Evolutionary conservation across 2,797 vertebrate species (phyloP), one percentile per base, ranked within the genome.

Genomic region (Paedocypris micromegethes): DNA sequence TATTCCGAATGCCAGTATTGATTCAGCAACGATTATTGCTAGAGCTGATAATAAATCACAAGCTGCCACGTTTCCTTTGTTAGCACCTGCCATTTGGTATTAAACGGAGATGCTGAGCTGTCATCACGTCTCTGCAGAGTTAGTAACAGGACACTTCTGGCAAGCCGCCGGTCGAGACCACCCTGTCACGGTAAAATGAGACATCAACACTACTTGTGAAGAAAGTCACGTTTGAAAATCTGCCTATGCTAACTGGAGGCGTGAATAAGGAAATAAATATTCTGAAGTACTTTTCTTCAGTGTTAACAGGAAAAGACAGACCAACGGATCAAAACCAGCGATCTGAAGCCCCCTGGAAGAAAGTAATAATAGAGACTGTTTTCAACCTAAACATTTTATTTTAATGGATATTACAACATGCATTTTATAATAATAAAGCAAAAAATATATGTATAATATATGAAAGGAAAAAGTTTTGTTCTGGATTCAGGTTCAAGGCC

Each of bases 241-340:
- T 5, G 6, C 37, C 3, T 9, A 6, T 40, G 46, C 46, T 6
- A 23, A 48, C n/a, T 45, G 59, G 65, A 48, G 40, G 66, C 39
- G 57, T 39, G 41, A 64, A 43, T 63, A 44, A 53, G 60, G 48
- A 41, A 58, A 61, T 68, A 60, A 72, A 68, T 72, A 68, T 72
- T 60, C 43, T 45, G 43, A 64, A 38, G 56, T 23, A 38, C 62
- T 53, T 47, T 58, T 48, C 40, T 50, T 48, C 56, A 55, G 9
- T 69, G 41, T 40, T 53, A 45, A 66, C 23, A 55, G 47, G 48
- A 43, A 55, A 9, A 49, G 44, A 70, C 52, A 71, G 47, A 64
- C 9, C 23, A 42, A 51, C 5, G 56, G 38, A 56, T 48, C n/a
- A 23, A 47, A 39, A 50, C 44, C 7, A 50, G n/a, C 6, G 52